Conservation (phyloP, 2,113 vertebrate genomes). For the Cisticola juncidis region DNA sequence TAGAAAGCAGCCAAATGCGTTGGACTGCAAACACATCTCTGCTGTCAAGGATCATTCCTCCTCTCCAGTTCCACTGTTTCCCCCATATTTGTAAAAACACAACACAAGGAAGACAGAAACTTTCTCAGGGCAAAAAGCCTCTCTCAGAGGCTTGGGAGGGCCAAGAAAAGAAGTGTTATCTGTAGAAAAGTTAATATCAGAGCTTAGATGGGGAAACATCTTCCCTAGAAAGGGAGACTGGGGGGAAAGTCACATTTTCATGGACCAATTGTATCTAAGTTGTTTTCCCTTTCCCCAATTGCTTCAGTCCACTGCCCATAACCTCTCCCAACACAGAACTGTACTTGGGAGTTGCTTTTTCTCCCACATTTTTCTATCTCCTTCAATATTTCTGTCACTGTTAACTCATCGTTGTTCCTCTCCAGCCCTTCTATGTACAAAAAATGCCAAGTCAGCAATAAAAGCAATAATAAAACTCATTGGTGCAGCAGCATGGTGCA, state of each 20-base stretch:
- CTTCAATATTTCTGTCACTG: neutral
- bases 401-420: neutral
- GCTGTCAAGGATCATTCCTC: neutral
- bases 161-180: neutral
- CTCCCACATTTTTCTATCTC: neutral
- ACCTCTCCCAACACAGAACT: neutral
- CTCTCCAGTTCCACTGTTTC: rapidly evolving
- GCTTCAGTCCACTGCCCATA: rapidly evolving
- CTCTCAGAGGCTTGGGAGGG: neutral
- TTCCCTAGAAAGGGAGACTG: neutral
- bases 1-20: neutral
- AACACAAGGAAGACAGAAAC: neutral
- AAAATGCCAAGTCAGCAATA: too few relatives aligned
- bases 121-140: neutral
- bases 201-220: neutral
- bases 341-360: neutral
- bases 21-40: neutral
- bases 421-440: neutral
- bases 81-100: too few relatives aligned
- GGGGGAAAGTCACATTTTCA: neutral
- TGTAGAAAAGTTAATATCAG: neutral
- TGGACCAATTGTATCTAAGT: neutral
- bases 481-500: neutral
- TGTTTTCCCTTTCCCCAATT: neutral
- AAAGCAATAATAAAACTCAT: neutral